Evolutionary conservation across 2,888 invertebrate genomes (phyloP), one percentile per base, ranked within the genome.

Genomic region (Teleiodes luculella): DNA sequence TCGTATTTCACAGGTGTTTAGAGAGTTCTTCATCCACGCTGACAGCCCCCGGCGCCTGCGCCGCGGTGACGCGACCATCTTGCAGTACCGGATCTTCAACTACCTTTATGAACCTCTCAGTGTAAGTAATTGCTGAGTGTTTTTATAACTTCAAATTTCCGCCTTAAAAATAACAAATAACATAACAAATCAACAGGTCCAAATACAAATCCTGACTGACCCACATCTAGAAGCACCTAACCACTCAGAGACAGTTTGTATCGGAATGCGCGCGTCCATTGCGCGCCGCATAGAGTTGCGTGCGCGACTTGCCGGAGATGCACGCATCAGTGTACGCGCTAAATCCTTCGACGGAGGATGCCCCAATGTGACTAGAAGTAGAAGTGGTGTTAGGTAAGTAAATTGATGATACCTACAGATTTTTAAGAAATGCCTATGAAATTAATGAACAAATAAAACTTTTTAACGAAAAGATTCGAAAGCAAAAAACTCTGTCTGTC

Each of bases 11-110:
- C 92, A 93, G 87, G 96, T 97, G 1, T 95, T 95, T 76, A 93
- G 95, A 55, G 94, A 94, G 5, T 94, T 95, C 78, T 95, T 95
- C 80, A 88, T 95, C 20, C 94, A 95, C 62, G 92, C 94, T 31
- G 91, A 92, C 54, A 80, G 92, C 14, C 94, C 95, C 0, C 92
- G 92, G 57, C 91, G 92, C 0, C 87, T 95, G 0, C 92, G 93
- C 54, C 87, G 93, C 1, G 93, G 92, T 0, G 95, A 95, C 79
- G 78, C 88, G 13, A 78, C 93, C 24, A 90, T 92, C 47, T 77
- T 95, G 48, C 90, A 92, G 58, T 93, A 94, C 14, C 91, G 93
- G 0, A 86, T 95, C 41, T 95, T 93, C 81, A 95, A 95, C 79
- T 95, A 95, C 70, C 82, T 94, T 64, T 91, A 92, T 52, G 91